A percentile compares a stretch with the other conserved stretches of the same genome.
phyloP scores from a whole-genome alignment of 2,113 vertebrate species.

The Peromyscus polionotus region DNA sequence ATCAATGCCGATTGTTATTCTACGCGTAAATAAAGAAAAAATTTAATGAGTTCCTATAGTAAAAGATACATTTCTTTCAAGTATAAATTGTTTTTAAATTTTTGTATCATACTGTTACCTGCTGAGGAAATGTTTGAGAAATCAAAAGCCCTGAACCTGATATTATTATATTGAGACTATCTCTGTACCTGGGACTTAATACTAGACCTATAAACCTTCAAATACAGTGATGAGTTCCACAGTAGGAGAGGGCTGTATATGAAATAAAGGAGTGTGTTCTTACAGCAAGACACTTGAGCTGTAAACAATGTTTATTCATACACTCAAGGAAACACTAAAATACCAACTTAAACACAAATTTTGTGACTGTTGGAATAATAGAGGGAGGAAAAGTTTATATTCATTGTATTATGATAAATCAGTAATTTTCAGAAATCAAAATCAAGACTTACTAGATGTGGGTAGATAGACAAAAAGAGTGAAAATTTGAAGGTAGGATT shows the following conservation, averaged over 20 bases:
- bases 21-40: constrained; percentile 14
- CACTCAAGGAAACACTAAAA: neutral
- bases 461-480: neutral
- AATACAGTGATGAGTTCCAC: neutral
- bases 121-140: neutral
- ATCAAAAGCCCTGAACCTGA: neutral
- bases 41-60: neutral
- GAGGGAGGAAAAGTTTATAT: neutral
- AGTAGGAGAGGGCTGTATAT: neutral
- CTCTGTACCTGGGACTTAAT: neutral
- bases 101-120: neutral
- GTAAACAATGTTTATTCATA: neutral
- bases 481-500: neutral
- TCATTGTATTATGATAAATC: neutral
- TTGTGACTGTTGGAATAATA: neutral
- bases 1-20: neutral
- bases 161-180: neutral
- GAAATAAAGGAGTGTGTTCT: neutral
- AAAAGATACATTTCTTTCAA: constrained; percentile 18
- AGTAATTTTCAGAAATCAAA: constrained; percentile 58
- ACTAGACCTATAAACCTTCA: neutral
- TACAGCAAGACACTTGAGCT: neutral
- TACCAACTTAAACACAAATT: neutral
- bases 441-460: constrained; percentile 30
- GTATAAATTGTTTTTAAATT: neutral